phyloP scores from a whole-genome alignment of 1,140 invertebrate species.

The Drosophila grimshawi region DNA sequence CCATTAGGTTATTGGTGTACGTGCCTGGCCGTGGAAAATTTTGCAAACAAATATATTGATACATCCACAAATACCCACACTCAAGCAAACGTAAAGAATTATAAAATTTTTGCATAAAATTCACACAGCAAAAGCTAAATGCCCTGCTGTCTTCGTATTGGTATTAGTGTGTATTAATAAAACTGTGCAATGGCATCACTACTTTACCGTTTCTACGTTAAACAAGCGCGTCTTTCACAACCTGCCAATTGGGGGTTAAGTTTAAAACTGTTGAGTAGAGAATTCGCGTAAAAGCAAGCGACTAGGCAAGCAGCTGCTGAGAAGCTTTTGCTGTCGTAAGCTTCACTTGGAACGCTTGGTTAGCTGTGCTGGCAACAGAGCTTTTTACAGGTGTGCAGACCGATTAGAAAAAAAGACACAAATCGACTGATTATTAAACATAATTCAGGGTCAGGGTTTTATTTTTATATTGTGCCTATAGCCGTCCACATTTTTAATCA shows the following conservation, averaged over 20 bases:
- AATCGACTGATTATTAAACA: constrained; percentile 11
- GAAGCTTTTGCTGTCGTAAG: constrained; percentile 31
- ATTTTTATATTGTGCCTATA: constrained; percentile 10
- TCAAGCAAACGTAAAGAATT: no score
- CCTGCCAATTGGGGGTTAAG: constrained; percentile 27
- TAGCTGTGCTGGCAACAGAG: constrained; percentile 4
- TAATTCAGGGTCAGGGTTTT: constrained; percentile 48
- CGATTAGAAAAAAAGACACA: constrained; percentile 13
- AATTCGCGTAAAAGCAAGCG: constrained; percentile 24
- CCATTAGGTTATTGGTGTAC: constrained; percentile 5
- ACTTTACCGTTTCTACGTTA: constrained; percentile 26
- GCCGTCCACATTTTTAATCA: constrained; percentile 5
- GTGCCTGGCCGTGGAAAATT: constrained; percentile 41
- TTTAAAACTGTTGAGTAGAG: constrained; percentile 50
- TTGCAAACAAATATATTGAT: constrained; percentile 8
- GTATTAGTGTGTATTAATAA: no score
- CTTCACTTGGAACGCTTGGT: constrained; percentile 8
- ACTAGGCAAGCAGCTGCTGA: no score
- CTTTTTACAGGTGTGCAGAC: constrained; percentile 26
- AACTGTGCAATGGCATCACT: constrained; percentile 3
- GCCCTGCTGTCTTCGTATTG: constrained; percentile 1
- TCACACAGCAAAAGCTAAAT: background rate
- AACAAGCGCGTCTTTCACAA: constrained; percentile 32
- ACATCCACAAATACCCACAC: constrained; percentile 14
- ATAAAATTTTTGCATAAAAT: background rate